phyloP scores from a whole-genome alignment of 2,888 invertebrate species.

The Operophtera brumata region DNA sequence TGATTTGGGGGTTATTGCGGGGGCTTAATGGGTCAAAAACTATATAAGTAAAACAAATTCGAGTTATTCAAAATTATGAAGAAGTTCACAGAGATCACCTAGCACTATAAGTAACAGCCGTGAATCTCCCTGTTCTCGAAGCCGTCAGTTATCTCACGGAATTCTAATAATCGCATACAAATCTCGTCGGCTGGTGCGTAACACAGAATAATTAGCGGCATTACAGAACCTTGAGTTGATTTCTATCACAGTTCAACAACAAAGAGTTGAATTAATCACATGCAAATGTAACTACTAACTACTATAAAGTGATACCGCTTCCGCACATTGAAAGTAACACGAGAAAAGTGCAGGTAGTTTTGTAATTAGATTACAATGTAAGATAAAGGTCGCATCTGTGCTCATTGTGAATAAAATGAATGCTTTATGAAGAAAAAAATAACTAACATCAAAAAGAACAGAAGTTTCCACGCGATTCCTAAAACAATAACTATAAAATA shows the following conservation, averaged over 20 bases:
- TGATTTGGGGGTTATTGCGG: no score
- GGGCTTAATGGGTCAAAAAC: no score
- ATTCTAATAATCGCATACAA: constrained; percentile 30
- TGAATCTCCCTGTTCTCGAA: no score
- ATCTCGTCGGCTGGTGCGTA: constrained; percentile 45
- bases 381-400: constrained; percentile 38
- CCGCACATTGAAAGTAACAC: constrained; percentile 72
- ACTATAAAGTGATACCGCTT: constrained; percentile 56
- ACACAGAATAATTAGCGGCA: constrained; percentile 61
- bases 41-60: no score
- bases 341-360: constrained; percentile 61
- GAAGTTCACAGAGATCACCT: no score
- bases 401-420: no score
- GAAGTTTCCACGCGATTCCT: no score
- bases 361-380: constrained; percentile 50
- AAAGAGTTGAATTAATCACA: constrained; percentile 66
- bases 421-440: no score
- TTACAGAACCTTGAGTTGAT: constrained; percentile 66
- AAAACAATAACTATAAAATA: no score
- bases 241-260: constrained; percentile 62
- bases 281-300: constrained; percentile 66
- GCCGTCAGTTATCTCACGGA: not conserved
- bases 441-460: no score
- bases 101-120: no score
- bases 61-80: no score